phyloP scores from a whole-genome alignment of 2,113 vertebrate species.

The Rhinoderma darwinii region DNA sequence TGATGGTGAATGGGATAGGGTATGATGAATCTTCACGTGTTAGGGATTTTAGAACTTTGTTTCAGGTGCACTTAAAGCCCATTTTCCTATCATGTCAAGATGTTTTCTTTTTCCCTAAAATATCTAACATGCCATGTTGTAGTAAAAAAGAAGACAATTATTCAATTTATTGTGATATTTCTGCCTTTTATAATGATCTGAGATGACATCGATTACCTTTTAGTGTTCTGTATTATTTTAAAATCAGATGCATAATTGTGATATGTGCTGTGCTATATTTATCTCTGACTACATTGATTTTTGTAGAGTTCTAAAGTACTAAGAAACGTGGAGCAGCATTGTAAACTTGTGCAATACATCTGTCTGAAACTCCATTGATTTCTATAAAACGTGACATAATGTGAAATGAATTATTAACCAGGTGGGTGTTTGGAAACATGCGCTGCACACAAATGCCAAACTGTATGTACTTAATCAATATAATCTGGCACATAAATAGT shows the following conservation, averaged over 20 bases:
- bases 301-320: background rate
- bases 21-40: no score
- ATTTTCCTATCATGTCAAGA: no score
- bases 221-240: background rate
- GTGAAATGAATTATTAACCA: conserved; percentile 6
- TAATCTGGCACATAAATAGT: background rate
- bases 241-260: background rate
- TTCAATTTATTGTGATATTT: background rate
- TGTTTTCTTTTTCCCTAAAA: no score
- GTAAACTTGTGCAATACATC: conserved; percentile 21
- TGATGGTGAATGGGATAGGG: no score
- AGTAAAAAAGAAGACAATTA: background rate
- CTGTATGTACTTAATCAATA: conserved; percentile 5
- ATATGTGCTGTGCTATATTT: background rate
- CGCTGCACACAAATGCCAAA: background rate
- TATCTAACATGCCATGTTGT: no score
- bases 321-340: background rate
- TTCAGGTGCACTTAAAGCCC: no score
- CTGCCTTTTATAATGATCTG: background rate
- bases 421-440: conserved; percentile 18
- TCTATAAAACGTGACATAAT: conserved; percentile 4
- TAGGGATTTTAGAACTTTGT: no score
- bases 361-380: conserved; percentile 16
- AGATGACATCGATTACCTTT: background rate
- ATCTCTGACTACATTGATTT: conserved; percentile 1